Evolutionary conservation across 2,888 invertebrate genomes (phyloP), one percentile per base, ranked within the genome.

Genomic region (Drosophila sordidula): DNA sequence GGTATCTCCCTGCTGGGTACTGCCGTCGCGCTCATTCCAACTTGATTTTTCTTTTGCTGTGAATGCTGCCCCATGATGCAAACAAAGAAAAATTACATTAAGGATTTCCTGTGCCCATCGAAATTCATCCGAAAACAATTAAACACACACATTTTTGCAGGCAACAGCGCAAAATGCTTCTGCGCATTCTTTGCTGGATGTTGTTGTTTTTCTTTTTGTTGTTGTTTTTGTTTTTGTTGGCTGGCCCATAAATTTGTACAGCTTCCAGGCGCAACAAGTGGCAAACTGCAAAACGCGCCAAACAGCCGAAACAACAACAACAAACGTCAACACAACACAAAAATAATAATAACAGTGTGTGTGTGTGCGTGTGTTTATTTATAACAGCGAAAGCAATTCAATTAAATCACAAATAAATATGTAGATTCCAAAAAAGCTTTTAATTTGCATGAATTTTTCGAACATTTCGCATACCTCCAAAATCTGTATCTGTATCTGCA

Each of bases 401-500:
- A 84, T 84, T 84, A 84, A 84, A 87, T 87, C 88, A 82, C 87
- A 87, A 85, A 85, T 83, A 85, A 83, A 85, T 83, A 83, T 80
- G 80, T 71, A 65, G 55, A 66, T 84, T 66, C 67, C 54, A 62
- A 84, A 78, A 69, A 80, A 69, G 85, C 82, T 83, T 85, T 85
- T 70, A 79, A 79, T 79, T 72, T 55, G 75, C 57, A 39, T 51
- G 58, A 39, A 63, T 42, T 70, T 61, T 52, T 68, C 8, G 29
- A 56, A n/a, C 46, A 39, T 56, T 67, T 63, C 47, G 58, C 69
- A 61, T 57, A 25, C 63, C 49, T 57, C 29, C 39, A 54, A 36
- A 38, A 47, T 73, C 34, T 51, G 22, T 49, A 36, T 39, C 39
- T 51, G 51, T 42, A 9, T 38, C 26, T 41, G 41, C 49, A 26